Percentiles rank a stretch among this genome's conserved stretches.
Evolutionary conservation across 92 coral and sea anemone species (phyloP).

Genomic region (Palythoa heliodiscus): DNA sequence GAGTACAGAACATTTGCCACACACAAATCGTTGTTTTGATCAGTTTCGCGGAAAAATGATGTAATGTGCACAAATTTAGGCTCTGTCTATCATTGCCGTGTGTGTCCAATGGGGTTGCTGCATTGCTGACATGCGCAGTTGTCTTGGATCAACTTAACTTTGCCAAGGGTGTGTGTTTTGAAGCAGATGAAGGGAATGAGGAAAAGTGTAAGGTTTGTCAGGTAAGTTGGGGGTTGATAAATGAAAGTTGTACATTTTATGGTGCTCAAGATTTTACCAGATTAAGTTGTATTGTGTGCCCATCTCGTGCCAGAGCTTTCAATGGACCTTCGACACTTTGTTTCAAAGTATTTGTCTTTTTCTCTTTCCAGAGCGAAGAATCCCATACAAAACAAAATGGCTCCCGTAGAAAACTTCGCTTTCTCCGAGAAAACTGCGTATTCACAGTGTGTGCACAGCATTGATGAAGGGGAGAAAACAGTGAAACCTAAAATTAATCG

Average conservation of each 20-base stretch:
- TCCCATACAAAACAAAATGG: slow-evolving; percentile 2
- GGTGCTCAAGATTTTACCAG: background rate
- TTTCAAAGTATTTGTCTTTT: background rate
- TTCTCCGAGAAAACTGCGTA: background rate
- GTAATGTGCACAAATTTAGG: slow-evolving; percentile 12
- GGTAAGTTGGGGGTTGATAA: too few species aligned
- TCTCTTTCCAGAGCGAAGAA: background rate
- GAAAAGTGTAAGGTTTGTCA: too few species aligned
- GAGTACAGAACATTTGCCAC: background rate
- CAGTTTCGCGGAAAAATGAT: slow-evolving; percentile 1
- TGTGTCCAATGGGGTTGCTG: slow-evolving; percentile 23
- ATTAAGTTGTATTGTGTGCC: background rate
- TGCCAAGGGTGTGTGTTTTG: background rate
- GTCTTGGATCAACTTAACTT: background rate
- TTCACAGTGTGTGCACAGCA: slow-evolving; percentile 11
- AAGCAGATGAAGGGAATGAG: background rate
- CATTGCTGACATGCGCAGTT: background rate
- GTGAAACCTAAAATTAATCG: background rate
- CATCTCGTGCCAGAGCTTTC: background rate
- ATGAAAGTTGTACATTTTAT: too few species aligned
- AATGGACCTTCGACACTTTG: background rate
- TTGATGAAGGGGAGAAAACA: slow-evolving; percentile 1
- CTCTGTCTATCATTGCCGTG: slow-evolving; percentile 11
- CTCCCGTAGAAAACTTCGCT: background rate
- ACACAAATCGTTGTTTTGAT: background rate